Evolutionary conservation across 2,797 vertebrate species (phyloP), one percentile per base, ranked within the genome.

Genomic region (Staurois parvus): DNA sequence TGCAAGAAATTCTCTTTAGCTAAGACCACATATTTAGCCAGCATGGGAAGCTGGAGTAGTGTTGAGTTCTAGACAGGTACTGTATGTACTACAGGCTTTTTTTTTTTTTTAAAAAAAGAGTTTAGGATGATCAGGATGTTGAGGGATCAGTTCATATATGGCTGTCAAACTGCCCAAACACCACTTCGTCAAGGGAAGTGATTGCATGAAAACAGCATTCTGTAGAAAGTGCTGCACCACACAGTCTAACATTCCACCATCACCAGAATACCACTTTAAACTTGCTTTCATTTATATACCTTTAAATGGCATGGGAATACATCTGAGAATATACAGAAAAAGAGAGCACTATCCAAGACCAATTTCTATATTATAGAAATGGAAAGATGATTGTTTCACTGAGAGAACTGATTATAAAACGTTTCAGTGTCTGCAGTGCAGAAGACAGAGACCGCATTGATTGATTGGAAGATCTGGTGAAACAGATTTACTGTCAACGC

Each of bases 401-500:
- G n/a, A 66, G 64, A 28, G 26, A 66, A 29, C 64, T 66, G 26
- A 66, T 66, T 66, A 28, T 66, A 66, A 66, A 66, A 66, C 10
- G 28, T 92, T 90, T 90, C 90, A 86, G 91, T 90, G 90, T 85
- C 90, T 91, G 90, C 89, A 87, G 89, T 88, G 90, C 91, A 93
- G 92, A 93, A 90, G 94, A 94, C 95, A 92, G 91, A 91, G 88
- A 89, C 93, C 95, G 89, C 90, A 94, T 89, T 89, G 68, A 66
- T 75, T 87, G 64, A 66, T 15, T 66, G 64, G 64, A 66, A 66
- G 64, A 66, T 66, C 64, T 66, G 64, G n/a, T 66, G 64, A 66
- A 66, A 26, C 64, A 66, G n/a, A 66, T 66, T 66, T 66, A 66
- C 64, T 66, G 64, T 66, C 64, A 66, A 29, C 64, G 17, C 64